phyloP scores from a whole-genome alignment of 2,797 vertebrate species.

The Calcarius lapponicus region DNA sequence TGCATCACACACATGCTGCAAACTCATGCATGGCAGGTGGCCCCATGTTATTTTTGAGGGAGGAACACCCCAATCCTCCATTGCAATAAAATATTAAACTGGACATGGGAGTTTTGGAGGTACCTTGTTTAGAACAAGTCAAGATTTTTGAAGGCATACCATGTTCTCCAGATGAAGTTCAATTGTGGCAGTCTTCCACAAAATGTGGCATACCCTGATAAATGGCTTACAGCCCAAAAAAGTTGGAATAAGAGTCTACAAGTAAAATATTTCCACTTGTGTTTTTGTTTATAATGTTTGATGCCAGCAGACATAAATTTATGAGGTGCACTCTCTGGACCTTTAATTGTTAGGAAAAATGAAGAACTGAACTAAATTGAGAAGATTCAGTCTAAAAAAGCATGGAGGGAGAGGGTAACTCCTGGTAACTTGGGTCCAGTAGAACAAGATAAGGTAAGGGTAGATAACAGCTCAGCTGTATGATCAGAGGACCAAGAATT shows the following conservation, averaged over 20 bases:
- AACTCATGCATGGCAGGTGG: not conserved
- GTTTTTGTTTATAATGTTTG: not conserved
- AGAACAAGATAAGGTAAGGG: not conserved
- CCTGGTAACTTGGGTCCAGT: not conserved
- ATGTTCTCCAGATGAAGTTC: not conserved
- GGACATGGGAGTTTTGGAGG: not conserved
- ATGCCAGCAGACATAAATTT: constrained; percentile 30
- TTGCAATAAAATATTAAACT: not conserved
- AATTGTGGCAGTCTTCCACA: not conserved
- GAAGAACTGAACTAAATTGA: not conserved
- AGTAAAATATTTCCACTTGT: not conserved
- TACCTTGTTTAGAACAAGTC: not conserved
- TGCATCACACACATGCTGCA: not conserved
- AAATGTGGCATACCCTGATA: not conserved
- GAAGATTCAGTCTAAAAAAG: not conserved
- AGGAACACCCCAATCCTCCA: not conserved
- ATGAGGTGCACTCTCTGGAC: not conserved
- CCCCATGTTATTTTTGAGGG: not conserved
- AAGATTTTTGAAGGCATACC: not conserved
- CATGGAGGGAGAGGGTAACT: not conserved
- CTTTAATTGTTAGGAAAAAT: not conserved
- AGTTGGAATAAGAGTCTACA: not conserved
- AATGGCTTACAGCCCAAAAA: not conserved
- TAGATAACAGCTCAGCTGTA: not conserved
- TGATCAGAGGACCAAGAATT: not conserved